Conservation (phyloP, 2,888 invertebrate species). For the Phania funesta region DNA sequence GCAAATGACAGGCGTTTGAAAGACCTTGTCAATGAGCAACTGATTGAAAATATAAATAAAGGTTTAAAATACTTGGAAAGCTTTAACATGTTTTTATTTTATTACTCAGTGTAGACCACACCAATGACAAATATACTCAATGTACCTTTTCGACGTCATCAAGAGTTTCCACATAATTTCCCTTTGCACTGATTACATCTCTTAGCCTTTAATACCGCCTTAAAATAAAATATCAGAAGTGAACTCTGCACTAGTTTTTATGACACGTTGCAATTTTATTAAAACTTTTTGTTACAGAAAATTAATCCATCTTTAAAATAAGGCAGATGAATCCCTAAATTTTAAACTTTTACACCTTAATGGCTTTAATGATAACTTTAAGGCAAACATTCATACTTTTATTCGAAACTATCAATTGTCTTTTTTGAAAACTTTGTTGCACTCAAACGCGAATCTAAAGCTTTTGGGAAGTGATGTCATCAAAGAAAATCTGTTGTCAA, state of each 20-base stretch:
- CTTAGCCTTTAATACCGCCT: not conserved
- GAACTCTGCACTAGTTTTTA: not conserved
- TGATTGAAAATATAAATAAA: too few species aligned
- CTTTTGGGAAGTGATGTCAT: too few species aligned
- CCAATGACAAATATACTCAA: too few species aligned
- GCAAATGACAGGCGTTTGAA: too few species aligned
- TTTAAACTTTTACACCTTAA: slow-evolving; percentile 26
- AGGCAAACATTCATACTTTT: not conserved
- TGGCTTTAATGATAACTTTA: slow-evolving; percentile 14
- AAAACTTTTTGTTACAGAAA: not conserved
- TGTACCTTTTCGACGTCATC: too few species aligned
- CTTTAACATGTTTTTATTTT: too few species aligned
- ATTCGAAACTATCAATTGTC: not conserved
- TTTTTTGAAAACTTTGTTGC: not conserved
- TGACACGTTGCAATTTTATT: not conserved
- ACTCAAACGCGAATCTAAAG: too few species aligned
- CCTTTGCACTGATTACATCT: not conserved
- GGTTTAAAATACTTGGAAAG: too few species aligned
- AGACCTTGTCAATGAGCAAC: too few species aligned
- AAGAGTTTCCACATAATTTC: not conserved
- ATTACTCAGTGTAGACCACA: too few species aligned
- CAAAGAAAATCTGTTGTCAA: too few species aligned
- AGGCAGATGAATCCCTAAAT: not conserved
- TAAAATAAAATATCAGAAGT: not conserved
- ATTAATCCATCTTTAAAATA: slow-evolving; percentile 14